A percentile compares a stretch with the other conserved stretches of the same genome.
phyloP scores from a whole-genome alignment of 2,888 invertebrate species.

The Biston stratarius region DNA sequence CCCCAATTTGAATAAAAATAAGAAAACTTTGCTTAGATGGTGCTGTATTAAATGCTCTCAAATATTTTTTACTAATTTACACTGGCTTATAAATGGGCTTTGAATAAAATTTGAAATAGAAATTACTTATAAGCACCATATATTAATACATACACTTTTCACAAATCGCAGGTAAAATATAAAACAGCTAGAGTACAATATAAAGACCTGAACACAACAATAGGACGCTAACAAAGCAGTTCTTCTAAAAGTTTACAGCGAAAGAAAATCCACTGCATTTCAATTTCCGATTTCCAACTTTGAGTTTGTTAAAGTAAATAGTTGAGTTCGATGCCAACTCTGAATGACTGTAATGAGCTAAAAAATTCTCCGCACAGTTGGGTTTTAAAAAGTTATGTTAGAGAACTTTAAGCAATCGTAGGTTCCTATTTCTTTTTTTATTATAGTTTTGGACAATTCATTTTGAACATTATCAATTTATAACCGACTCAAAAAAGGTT shows the following conservation, averaged over 20 bases:
- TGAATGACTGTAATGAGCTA: slow-evolving; percentile 66
- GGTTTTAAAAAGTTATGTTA: not conserved
- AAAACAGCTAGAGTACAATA: not conserved
- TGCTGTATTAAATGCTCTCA: too few relatives aligned
- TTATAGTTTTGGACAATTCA: too few relatives aligned
- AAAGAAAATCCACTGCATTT: slow-evolving; percentile 25
- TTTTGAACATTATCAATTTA: too few relatives aligned
- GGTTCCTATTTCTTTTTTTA: not conserved
- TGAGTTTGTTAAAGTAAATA: slow-evolving; percentile 30
- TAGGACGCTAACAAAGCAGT: not conserved
- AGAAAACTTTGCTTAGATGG: too few relatives aligned
- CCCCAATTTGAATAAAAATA: too few relatives aligned
- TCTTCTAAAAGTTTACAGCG: not conserved
- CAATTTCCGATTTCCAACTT: slow-evolving; percentile 40
- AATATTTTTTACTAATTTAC: too few relatives aligned
- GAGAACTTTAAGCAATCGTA: not conserved
- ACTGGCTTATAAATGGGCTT: too few relatives aligned
- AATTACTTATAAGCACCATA: too few relatives aligned
- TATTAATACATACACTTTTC: too few relatives aligned
- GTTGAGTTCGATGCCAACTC: slow-evolving; percentile 55
- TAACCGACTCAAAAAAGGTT: too few relatives aligned
- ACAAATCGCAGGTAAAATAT: too few relatives aligned
- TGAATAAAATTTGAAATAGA: too few relatives aligned
- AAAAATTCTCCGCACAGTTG: slow-evolving; percentile 58
- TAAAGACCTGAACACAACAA: not conserved